Evolutionary conservation across 2,113 vertebrate species (phyloP).

Genomic region (Baryphthengus martii): DNA sequence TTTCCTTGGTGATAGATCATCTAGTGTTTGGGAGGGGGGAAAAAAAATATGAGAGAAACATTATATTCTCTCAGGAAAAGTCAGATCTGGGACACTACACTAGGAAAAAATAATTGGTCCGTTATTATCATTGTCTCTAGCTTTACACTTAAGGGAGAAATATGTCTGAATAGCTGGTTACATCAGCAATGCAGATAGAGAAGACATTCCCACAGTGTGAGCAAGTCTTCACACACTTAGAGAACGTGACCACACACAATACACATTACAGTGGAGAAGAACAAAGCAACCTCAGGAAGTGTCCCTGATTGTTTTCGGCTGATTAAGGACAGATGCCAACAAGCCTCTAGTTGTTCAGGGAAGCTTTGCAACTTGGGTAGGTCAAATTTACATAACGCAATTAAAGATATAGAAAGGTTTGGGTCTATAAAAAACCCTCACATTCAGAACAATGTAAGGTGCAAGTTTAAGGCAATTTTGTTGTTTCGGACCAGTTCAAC

Average conservation of each 20-base stretch:
- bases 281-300: conserved; percentile 30
- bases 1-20: conserved; percentile 6
- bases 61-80: conserved; percentile 31
- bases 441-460: not conserved
- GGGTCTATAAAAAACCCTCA: not conserved
- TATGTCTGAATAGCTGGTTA: conserved; percentile 32
- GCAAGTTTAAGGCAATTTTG: not conserved
- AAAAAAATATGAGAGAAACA: not conserved
- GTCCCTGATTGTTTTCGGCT: conserved; percentile 40
- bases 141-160: conserved; percentile 53
- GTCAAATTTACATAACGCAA: conserved; percentile 20
- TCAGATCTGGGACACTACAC: conserved; percentile 53
- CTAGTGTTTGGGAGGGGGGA: not conserved
- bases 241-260: conserved; percentile 44
- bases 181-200: conserved; percentile 48
- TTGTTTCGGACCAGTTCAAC: not conserved
- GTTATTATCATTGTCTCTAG: conserved; percentile 29
- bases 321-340: conserved; percentile 57
- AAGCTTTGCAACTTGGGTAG: not conserved
- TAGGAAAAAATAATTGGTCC: conserved; percentile 41
- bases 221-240: conserved; percentile 6
- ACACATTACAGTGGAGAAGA: conserved; percentile 19
- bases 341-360: not conserved
- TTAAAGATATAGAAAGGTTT: not conserved
- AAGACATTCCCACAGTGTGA: conserved; percentile 40